Conservation (phyloP, 2,797 vertebrate species). For the Phalloptychus januarius region DNA sequence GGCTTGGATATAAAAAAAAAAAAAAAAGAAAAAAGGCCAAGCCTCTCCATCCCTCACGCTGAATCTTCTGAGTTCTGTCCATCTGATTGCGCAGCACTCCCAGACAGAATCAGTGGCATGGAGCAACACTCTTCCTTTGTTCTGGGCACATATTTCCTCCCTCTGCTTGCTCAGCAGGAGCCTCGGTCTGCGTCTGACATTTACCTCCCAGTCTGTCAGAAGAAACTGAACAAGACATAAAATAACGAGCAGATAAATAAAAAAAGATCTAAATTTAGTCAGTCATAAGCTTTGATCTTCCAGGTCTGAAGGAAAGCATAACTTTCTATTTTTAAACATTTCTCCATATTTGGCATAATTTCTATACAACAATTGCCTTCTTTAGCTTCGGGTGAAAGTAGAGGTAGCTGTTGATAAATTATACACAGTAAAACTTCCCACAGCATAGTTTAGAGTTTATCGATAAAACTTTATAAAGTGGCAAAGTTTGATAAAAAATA, state of each 20-base stretch:
- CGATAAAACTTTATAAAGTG: slow-evolving; percentile 22
- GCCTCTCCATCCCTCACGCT: slow-evolving; percentile 30
- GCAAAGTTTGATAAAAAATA: slow-evolving; percentile 15
- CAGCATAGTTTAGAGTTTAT: slow-evolving; percentile 25
- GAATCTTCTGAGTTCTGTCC: slow-evolving; percentile 32
- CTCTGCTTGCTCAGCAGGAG: slow-evolving; percentile 33
- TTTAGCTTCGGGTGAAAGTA: slow-evolving; percentile 17
- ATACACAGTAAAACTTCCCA: slow-evolving; percentile 43
- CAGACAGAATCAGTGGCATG: slow-evolving; percentile 65
- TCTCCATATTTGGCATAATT: not conserved
- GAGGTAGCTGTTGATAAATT: slow-evolving; percentile 42
- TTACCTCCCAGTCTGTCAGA: slow-evolving; percentile 37
- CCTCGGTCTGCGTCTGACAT: slow-evolving; percentile 51
- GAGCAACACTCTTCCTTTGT: slow-evolving; percentile 64
- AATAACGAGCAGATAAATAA: slow-evolving; percentile 7
- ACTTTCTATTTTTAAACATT: not conserved
- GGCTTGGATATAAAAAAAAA: slow-evolving; percentile 33
- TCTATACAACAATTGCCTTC: too few species aligned
- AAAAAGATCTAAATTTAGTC: slow-evolving; percentile 6
- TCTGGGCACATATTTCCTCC: slow-evolving; percentile 68
- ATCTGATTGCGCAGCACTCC: slow-evolving; percentile 49
- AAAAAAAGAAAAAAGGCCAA: slow-evolving; percentile 37
- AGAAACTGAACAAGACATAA: slow-evolving; percentile 19
- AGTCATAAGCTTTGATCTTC: slow-evolving; percentile 1
- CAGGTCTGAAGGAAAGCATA: not conserved